Evolutionary conservation across 2,797 vertebrate genomes (phyloP).

Genomic region (Phrynocephalus forsythii): DNA sequence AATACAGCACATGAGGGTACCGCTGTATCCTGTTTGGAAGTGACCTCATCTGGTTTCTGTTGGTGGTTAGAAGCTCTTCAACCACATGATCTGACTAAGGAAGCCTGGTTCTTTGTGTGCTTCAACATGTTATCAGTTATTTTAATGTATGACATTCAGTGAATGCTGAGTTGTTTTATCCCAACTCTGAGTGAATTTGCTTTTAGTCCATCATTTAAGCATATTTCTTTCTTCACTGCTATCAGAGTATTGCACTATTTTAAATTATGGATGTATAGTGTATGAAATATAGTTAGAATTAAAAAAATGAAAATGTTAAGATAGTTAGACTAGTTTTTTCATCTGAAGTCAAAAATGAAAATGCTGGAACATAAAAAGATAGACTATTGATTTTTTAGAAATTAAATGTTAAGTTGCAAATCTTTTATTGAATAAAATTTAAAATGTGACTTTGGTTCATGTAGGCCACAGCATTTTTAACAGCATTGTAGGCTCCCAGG

Average conservation of each 20-base stretch:
- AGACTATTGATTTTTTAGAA: too few species aligned
- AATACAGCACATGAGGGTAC: conserved; percentile 69
- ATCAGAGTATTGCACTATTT: too few species aligned
- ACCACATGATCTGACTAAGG: conserved; percentile 46
- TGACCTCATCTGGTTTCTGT: conserved; percentile 73
- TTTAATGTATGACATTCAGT: not conserved
- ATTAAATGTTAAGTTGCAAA: conserved; percentile 20
- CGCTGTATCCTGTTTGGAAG: conserved; percentile 76
- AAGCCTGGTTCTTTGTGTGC: conserved; percentile 32
- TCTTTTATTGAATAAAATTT: not conserved
- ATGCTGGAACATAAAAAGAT: too few species aligned
- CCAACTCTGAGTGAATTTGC: not conserved
- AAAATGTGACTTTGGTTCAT: not conserved
- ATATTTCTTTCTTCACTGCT: too few species aligned
- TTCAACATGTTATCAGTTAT: conserved; percentile 8
- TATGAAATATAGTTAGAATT: too few species aligned
- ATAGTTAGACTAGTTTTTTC: too few species aligned
- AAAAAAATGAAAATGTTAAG: too few species aligned
- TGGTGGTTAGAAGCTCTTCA: conserved; percentile 72
- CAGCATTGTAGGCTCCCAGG: too few species aligned
- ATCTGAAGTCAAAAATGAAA: too few species aligned
- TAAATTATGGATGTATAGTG: too few species aligned
- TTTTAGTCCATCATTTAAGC: not conserved
- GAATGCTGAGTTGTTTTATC: not conserved
- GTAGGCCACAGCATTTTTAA: not conserved